These are phyloP conservation scores for Eulimnadia texana DNA, from an alignment of 1,140 invertebrate genomes.

Conservation along the genomic window DNA sequence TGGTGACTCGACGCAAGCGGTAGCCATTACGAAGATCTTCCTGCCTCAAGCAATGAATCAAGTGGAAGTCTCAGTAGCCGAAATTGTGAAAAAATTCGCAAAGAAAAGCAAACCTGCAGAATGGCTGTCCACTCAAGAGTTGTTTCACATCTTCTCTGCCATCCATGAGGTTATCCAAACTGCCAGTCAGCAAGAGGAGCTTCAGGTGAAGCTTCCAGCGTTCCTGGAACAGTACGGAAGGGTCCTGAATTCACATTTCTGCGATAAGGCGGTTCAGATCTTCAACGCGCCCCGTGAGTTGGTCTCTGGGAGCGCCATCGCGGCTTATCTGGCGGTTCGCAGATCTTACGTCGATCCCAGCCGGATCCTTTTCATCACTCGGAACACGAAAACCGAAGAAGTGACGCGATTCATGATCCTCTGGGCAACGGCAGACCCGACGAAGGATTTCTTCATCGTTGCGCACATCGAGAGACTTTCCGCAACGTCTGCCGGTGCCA, in stretches of 20 bases:
- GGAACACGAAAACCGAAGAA: background rate
- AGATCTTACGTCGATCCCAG: background rate
- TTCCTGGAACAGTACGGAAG: background rate
- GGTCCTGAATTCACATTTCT: background rate
- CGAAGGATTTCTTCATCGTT: slow-evolving; percentile 1
- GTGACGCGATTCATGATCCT: background rate
- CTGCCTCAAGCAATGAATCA: background rate
- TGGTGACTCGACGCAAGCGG: background rate
- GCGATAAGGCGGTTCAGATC: background rate
- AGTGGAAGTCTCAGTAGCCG: background rate
- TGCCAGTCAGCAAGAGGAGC: background rate
- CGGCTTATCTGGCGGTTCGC: background rate
- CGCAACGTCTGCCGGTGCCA: background rate
- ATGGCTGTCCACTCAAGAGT: background rate
- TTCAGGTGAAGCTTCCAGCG: background rate
- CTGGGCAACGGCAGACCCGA: background rate
- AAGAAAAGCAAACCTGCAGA: background rate
- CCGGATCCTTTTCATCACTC: slow-evolving; percentile 1
- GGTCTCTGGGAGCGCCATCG: background rate
- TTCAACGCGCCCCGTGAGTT: slow-evolving; percentile 2
- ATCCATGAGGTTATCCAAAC: background rate
- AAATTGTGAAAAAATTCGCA: background rate
- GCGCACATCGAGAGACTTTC: background rate
- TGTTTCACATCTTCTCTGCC: background rate
- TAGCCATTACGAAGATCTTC: background rate